These are phyloP conservation scores for Pithys albifrons DNA, from an alignment of 2,113 vertebrate genomes.

Conservation along the genomic window DNA sequence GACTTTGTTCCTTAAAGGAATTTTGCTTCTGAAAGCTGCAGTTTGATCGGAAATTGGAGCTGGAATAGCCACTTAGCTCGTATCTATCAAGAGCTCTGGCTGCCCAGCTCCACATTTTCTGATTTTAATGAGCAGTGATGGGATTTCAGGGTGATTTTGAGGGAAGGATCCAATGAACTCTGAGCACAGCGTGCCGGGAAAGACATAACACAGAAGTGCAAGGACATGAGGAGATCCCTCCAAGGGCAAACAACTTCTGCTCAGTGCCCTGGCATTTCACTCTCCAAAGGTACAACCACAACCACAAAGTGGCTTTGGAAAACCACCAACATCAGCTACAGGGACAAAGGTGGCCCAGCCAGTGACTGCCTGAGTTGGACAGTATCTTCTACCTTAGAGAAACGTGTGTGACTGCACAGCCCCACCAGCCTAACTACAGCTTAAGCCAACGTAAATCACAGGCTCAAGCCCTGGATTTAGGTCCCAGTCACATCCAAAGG, in stretches of 20 bases:
- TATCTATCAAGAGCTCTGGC: background rate
- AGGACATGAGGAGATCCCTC: background rate
- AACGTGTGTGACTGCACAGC: accelerated
- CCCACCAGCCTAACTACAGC: background rate
- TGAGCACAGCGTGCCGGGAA: accelerated
- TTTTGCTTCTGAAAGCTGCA: background rate
- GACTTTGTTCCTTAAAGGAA: background rate
- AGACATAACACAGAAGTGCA: background rate
- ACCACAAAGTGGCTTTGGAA: background rate
- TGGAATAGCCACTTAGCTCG: background rate
- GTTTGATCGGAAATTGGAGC: background rate
- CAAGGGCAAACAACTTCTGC: background rate
- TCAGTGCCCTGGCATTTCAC: background rate
- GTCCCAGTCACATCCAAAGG: background rate
- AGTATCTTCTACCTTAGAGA: accelerated
- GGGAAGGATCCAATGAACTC: background rate
- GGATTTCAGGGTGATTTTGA: background rate
- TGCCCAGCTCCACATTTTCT: background rate
- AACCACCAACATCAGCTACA: accelerated
- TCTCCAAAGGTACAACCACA: background rate
- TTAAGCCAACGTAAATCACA: background rate
- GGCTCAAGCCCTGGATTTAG: background rate
- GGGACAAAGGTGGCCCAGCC: background rate
- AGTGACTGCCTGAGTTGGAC: accelerated
- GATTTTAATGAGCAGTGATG: background rate